Evolutionary conservation across 1,140 invertebrate genomes (phyloP), one percentile per base, ranked within the genome.

Genomic region (Drosophila micromelanica): DNA sequence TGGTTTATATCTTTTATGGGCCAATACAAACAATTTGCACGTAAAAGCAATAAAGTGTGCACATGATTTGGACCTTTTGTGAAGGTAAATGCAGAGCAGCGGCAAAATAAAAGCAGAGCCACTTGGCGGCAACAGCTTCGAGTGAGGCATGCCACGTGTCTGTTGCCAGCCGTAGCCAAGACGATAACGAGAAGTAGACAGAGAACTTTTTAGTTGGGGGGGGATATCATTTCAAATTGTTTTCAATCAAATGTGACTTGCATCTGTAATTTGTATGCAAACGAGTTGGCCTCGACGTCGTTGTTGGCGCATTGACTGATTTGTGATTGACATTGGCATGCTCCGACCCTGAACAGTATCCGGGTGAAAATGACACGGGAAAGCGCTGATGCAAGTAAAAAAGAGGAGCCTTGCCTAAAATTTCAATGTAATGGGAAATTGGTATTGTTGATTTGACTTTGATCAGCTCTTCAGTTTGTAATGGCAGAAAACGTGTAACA

Each of bases 161-260:
- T 27, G 45, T 11, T 23, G 52, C 32, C 51, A 43, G 20, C n/a
- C 17, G 49, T 11, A 52, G 35, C 59, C 23, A 32, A 52, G 48
- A 42, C 60, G 23, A 42, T 23, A 52, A 54, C 42, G 48, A 51
- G 11, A 20, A 48, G 23, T 9, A 15, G 23, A 12, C 42, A 17
- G 23, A 35, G 46, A 23, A 35, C 32, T 8, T n/a, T n/a, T n/a
- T n/a, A n/a, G n/a, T n/a, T n/a, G n/a, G 74, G 63, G 63, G 60
- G 80, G 67, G 67, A 86, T 86, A 86, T 86, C 81, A 86, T 86
- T 86, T 86, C 78, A 86, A 86, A 86, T 86, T 86, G 81, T 86
- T 86, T 86, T 86, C 81, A 80, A 86, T 86, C 81, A 86, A 80
- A 86, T 86, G 81, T 81, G 81, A 86, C 81, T 86, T 86, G 81